Base-by-base conservation (phyloP, 1,140 invertebrate genomes). In the Drosophila ogumai region DNA sequence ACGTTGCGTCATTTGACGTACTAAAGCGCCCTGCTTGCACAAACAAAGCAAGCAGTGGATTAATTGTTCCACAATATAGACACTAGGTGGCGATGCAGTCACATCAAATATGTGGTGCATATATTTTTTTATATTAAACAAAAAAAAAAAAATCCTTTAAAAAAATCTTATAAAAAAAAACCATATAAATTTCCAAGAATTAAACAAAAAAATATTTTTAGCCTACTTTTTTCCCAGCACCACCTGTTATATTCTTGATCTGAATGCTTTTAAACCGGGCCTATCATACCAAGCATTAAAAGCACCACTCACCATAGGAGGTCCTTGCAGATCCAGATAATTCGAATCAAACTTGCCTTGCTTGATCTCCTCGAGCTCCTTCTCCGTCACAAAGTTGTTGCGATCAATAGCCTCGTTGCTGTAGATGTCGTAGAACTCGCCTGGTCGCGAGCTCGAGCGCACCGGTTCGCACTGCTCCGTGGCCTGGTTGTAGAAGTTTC, bases 401-500 rank as follows among this genome's bases (percentile, higher is more conserved):
- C 31, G 52, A 54, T 87, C 80, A 0, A 76, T 28, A 17, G 78
- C 86, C 19, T 91, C 81, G 47, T 92, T 92, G 25, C 75, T 71
- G 57, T 55, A 80, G 8, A 57, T 56, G 52, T 92, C 81, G 34
- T 92, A 92, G 28, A 60, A 65, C 13, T 81, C 63, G 15, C 69
- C 65, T 1, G 55, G 43, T 0, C 49, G 49, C 0, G 50, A 59
- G 34, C 73, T 79, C 3, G 49, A 15, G 0, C 71, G 54, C 19
- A 78, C 73, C 10, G 34, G 17, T 13, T 92, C 91, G 28, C 91
- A 92, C 32, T 73, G 68, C 8, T 82, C 58, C 7, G 78, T 59
- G 3, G 41, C 50, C 8, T 19, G 9, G 66, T 92, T 91, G 52
- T 82, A 92, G 55, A 76, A 92, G 59, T 69, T 91, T 1, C 86